Conservation (phyloP, 2,888 invertebrate species). For the Aleiodes testaceus region DNA sequence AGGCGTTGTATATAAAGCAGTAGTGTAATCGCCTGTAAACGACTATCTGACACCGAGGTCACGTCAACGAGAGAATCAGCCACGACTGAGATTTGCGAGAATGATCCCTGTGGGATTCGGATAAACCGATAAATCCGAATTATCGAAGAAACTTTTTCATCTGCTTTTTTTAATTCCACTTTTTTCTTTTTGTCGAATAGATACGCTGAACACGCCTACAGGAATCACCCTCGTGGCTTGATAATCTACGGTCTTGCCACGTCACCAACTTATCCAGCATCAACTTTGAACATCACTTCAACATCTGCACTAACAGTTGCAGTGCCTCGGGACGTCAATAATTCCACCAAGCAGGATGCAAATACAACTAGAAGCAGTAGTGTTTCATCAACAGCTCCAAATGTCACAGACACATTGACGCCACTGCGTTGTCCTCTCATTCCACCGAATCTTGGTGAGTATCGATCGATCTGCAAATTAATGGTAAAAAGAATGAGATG, state of each 20-base stretch:
- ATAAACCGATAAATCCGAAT: neutral
- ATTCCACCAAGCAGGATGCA: slow-evolving; percentile 58
- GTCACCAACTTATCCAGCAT: slow-evolving; percentile 51
- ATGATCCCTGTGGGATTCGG: slow-evolving; percentile 4
- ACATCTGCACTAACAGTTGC: slow-evolving; percentile 53
- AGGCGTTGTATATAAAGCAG: too few relatives aligned
- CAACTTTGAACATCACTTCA: slow-evolving; percentile 54
- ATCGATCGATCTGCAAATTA: neutral
- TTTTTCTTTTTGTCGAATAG: slow-evolving; percentile 51
- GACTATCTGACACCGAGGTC: slow-evolving; percentile 13
- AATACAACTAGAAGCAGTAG: slow-evolving; percentile 48
- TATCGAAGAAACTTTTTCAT: neutral
- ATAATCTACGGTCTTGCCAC: slow-evolving; percentile 68
- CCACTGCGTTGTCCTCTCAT: slow-evolving; percentile 76
- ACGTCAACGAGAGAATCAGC: slow-evolving; percentile 27
- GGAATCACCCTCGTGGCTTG: slow-evolving; percentile 65
- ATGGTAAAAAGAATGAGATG: neutral
- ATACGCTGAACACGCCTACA: slow-evolving; percentile 64
- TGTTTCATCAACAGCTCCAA: slow-evolving; percentile 45
- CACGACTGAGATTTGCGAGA: slow-evolving; percentile 9
- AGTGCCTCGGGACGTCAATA: slow-evolving; percentile 52
- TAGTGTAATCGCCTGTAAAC: slow-evolving; percentile 8
- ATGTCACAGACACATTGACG: slow-evolving; percentile 62
- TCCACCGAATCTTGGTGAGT: slow-evolving; percentile 80
- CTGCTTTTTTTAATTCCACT: neutral